Base-by-base conservation (phyloP, 2,797 vertebrate genomes). In the Gallinago solitaria region DNA sequence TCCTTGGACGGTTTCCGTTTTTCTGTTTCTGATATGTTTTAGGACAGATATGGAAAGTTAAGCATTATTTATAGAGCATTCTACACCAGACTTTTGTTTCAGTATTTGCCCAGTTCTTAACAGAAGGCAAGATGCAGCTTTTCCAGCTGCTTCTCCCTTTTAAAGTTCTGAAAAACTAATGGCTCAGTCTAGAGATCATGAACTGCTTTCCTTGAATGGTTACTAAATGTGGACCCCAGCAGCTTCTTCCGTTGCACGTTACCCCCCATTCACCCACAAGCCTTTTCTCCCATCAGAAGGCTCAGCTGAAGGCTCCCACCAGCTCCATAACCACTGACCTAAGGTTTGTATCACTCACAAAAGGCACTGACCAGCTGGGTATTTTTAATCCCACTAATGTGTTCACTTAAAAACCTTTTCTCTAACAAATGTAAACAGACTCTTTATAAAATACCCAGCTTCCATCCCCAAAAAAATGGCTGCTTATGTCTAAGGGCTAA, bases 181-280 rank as follows among this genome's bases (percentile, higher is more conserved):
- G 5, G 69, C 13, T 73, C 21, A 19, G 25, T 28, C 25, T 47
- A 64, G 53, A 85, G 54, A 6, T 5, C 50, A 48, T 11, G 2
- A 50, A 57, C 13, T 33, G 20, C 12, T 63, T 48, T 51, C 43
- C 51, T 45, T 13, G 6, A 69, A 20, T 1, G n/a, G 24, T 9
- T 54, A 13, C 17, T 57, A 28, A 50, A 57, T 2, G 21, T 6
- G 12, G 32, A 79, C 9, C 18, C 54, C 69, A 41, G 25, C 43
- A 81, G 24, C 19, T 56, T 25, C 41, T 81, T 28, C 20, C 30
- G 20, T 6, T 14, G 35, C 14, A 16, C 0, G 0, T 8, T 21
- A 18, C 23, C 47, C n/a, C 21, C 6, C 0, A 0, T 2, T 60
- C 9, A 63, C 2, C 17, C 5, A 1, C 23, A 25, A 37, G 27